Percentiles rank a stretch among this genome's conserved stretches.
Evolutionary conservation across 1,140 invertebrate species (phyloP).

Genomic region (Diprion similis): DNA sequence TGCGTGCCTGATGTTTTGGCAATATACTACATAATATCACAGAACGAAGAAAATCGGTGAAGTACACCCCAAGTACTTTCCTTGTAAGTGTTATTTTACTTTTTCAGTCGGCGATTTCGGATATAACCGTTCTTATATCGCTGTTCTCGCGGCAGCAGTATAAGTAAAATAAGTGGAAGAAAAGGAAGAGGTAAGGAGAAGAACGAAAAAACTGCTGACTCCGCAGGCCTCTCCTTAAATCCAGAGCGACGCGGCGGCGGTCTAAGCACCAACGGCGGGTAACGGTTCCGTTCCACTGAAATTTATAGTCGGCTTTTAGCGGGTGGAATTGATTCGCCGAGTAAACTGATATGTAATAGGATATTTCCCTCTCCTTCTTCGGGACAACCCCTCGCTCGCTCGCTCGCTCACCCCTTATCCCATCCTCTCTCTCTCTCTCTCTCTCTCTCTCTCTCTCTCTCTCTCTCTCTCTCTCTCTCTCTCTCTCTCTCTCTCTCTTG

Average conservation of each 20-base stretch:
- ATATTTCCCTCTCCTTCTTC: background rate
- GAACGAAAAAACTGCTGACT: background rate
- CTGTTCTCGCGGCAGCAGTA: no score
- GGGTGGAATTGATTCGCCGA: constrained; percentile 6
- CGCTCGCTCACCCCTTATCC: background rate
- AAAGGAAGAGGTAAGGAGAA: background rate
- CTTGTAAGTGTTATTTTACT: no score
- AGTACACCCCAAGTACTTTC: no score
- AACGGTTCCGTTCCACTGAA: background rate
- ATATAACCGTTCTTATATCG: no score
- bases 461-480: constrained; percentile 20
- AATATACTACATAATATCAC: no score
- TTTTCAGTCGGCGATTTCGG: no score
- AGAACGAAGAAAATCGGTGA: no score
- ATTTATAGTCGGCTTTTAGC: constrained; percentile 7
- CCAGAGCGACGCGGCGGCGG: background rate
- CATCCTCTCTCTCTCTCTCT: constrained; percentile 26
- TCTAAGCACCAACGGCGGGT: background rate
- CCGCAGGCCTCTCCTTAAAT: constrained; percentile 2
- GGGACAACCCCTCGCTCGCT: background rate
- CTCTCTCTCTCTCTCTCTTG: constrained; percentile 9
- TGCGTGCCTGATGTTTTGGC: no score
- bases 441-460: constrained; percentile 37
- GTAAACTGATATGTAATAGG: constrained; percentile 7
- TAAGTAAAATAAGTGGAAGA: no score